Base-by-base conservation (phyloP, 2,113 vertebrate genomes). In the Dicaeum eximium region DNA sequence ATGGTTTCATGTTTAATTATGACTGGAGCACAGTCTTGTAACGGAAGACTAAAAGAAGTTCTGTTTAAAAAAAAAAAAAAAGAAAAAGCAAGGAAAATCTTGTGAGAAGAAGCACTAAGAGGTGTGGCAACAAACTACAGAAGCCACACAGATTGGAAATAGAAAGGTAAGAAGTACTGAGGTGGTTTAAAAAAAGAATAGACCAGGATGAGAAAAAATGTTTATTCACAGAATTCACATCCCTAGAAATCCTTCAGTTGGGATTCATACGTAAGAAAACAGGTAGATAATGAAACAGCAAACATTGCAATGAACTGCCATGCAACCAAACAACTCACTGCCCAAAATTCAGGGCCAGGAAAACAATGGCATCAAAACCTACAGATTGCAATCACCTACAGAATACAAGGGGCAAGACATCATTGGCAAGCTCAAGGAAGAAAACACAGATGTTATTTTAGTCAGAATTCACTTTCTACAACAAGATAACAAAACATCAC, bases 71-170 rank as follows among this genome's bases (percentile, higher is more conserved):
- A 38, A 38, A 50, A 38, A 31, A 66, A 44, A 44, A 40, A 10
- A 4, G 3, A 25, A 25, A 72, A 51, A 20, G 2, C 0, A 0
- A 60, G 7, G 12, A 12, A 61, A 77, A 38, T 20, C 31, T 38
- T 70, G 8, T 44, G 50, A 86, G 40, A 38, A 57, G 37, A 48
- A 33, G 7, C 15, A 44, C 10, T 38, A 62, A 65, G 21, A 54
- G 23, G 25, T 44, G 21, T 15, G 2, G 11, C 20, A 42, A 71
- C 6, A 22, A 60, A 65, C 4, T 31, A 12, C 18, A 65, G n/a
- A 66, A 48, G 27, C 3, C 31, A 45, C 2, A 1, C 11, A 80
- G 37, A 47, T 16, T 53, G 4, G 5, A 65, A 77, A 7, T 37
- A 64, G 33, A 62, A 94, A 60, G 3, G 3, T 9, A 50, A 72